Conservation (phyloP, 2,113 vertebrate genomes). For the Myotis davidii region DNA sequence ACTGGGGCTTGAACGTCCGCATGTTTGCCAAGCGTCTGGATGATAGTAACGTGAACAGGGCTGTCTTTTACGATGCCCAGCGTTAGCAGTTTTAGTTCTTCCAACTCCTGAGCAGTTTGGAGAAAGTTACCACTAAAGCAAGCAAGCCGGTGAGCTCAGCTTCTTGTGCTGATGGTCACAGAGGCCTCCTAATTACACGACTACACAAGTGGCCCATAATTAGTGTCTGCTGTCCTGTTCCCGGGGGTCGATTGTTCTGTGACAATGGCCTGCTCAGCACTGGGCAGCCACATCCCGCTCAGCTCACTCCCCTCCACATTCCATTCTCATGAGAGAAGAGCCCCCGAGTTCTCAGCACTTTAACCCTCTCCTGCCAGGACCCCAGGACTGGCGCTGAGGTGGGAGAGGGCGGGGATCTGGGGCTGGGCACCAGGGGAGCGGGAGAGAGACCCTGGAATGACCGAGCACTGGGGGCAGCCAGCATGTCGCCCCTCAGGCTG, state of each 20-base stretch:
- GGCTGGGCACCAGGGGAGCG: neutral
- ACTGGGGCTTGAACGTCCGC: neutral
- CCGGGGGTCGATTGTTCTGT: constrained; percentile 91
- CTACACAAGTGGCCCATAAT: constrained; percentile 88
- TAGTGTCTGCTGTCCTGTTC: constrained; percentile 88
- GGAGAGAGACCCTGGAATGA: neutral
- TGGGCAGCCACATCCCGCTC: constrained; percentile 85
- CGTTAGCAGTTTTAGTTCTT: constrained; percentile 57
- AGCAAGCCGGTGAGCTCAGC: constrained; percentile 82
- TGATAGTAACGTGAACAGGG: neutral
- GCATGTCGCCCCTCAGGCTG: neutral
- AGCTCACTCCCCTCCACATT: constrained; percentile 90
- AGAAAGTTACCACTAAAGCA: constrained; percentile 85
- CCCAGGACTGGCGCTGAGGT: neutral
- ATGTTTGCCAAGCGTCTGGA: neutral
- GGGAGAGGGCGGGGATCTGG: neutral
- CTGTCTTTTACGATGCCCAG: neutral
- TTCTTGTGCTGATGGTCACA: constrained; percentile 88
- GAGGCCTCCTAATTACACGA: constrained; percentile 90
- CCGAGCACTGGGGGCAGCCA: neutral
- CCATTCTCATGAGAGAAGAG: constrained; percentile 91
- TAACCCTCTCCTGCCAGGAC: constrained; percentile 86
- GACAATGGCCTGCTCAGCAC: constrained; percentile 90
- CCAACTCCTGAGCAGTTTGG: constrained; percentile 76
- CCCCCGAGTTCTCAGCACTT: constrained; percentile 76